These are phyloP conservation scores for Hemicordylus capensis DNA, from an alignment of 2,113 vertebrate genomes.

Conservation along the genomic window DNA sequence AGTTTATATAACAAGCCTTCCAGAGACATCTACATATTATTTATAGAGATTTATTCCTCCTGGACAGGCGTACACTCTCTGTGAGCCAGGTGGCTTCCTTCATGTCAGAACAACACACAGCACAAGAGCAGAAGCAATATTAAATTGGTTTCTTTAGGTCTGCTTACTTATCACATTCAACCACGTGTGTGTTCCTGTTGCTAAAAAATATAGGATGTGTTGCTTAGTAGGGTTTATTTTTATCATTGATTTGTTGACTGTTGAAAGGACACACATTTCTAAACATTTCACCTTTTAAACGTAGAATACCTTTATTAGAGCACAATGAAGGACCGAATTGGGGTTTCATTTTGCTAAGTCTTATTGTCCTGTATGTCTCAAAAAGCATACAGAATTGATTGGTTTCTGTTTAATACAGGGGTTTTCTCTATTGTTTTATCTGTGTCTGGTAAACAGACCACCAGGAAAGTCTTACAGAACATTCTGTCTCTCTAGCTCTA, in stretches of 20 bases:
- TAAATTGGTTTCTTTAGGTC: neutral
- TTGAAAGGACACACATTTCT: neutral
- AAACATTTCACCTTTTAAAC: neutral
- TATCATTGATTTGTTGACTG: neutral
- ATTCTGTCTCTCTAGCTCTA: neutral
- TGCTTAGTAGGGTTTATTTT: neutral
- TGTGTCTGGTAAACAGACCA: neutral
- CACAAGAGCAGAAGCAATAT: neutral
- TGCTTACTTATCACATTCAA: neutral
- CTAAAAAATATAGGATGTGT: neutral
- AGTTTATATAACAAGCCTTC: conserved; percentile 22
- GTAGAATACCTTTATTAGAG: neutral
- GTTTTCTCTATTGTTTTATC: neutral
- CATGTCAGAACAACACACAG: conserved; percentile 1
- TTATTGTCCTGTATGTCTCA: neutral
- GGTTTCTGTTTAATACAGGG: neutral
- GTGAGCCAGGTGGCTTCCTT: conserved; percentile 13
- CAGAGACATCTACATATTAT: conserved; percentile 27
- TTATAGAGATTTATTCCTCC: conserved; percentile 30
- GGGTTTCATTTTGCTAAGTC: neutral
- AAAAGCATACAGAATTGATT: neutral
- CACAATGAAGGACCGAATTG: neutral
- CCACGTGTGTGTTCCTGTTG: neutral
- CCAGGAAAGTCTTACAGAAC: neutral
- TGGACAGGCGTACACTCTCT: conserved; percentile 5